These are phyloP conservation scores for Ganaspis sp. DNA, from an alignment of 1,140 invertebrate species.

Conservation along the genomic window DNA sequence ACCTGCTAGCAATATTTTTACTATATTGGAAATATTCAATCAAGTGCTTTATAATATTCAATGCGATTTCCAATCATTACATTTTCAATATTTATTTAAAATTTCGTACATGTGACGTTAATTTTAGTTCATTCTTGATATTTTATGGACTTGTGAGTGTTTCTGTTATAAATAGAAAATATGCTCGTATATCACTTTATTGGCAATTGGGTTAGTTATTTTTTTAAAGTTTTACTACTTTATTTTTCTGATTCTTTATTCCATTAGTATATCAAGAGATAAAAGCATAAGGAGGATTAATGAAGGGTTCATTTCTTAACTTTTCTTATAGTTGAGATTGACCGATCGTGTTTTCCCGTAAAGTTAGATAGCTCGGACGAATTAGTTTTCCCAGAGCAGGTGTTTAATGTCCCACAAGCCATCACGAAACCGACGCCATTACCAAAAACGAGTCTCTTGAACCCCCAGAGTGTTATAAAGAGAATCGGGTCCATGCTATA, in stretches of 20 bases:
- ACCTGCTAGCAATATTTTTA: too few relatives aligned
- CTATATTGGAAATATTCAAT: too few relatives aligned
- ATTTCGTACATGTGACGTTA: too few relatives aligned
- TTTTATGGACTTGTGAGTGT: not conserved
- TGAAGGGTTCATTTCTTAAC: constrained; percentile 2
- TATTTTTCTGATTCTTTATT: not conserved
- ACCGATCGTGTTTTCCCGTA: constrained; percentile 23
- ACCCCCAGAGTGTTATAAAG: constrained; percentile 1
- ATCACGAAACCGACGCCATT: constrained; percentile 18
- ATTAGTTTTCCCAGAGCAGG: constrained; percentile 28
- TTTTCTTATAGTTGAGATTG: constrained; percentile 26
- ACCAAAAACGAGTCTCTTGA: constrained; percentile 6
- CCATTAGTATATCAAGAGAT: not conserved
- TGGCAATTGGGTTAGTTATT: not conserved
- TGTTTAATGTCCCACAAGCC: constrained; percentile 30
- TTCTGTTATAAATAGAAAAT: too few relatives aligned
- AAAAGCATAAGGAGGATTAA: constrained; percentile 9
- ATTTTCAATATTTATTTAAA: too few relatives aligned
- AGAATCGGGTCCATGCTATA: not conserved
- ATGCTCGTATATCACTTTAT: not conserved
- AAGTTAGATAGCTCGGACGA: constrained; percentile 22
- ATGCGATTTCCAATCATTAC: too few relatives aligned
- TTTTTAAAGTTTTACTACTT: not conserved
- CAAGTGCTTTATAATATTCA: too few relatives aligned
- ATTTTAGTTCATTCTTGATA: not conserved